A percentile compares a stretch with the other conserved stretches of the same genome.
Conservation (phyloP, 2,888 invertebrate genomes). For the Drosophila yooni region DNA sequence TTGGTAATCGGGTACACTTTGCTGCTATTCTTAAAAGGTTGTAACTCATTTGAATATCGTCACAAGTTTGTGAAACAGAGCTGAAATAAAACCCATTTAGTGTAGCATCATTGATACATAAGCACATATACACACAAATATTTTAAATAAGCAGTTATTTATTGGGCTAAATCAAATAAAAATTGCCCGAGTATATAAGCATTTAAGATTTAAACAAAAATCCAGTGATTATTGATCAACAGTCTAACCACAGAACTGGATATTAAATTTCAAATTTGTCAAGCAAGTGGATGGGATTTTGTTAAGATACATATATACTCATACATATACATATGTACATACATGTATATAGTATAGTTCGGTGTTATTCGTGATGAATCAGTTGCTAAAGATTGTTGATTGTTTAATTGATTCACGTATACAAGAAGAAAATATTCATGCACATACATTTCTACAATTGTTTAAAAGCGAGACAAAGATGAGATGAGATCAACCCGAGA, state of each 20-base stretch:
- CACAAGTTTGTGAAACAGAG: neutral
- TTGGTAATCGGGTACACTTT: neutral
- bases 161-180: conserved; percentile 6
- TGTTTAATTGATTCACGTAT: conserved; percentile 38
- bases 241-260: conserved; percentile 4
- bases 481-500: conserved; percentile 43
- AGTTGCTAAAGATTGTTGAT: conserved; percentile 30
- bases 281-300: conserved; percentile 13
- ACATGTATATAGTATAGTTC: conserved; percentile 2
- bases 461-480: conserved; percentile 1
- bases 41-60: neutral
- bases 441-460: neutral
- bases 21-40: neutral
- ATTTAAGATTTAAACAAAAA: neutral
- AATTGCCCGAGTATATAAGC: neutral
- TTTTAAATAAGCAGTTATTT: neutral
- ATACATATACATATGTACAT: neutral
- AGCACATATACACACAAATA: neutral
- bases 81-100: neutral
- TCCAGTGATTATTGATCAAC: neutral
- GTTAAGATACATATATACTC: neutral
- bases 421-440: conserved; percentile 1
- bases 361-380: conserved; percentile 27
- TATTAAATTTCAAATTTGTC: conserved; percentile 24
- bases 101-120: neutral